Evolutionary conservation across 2,888 invertebrate species (phyloP).

Genomic region (Apodemia mormo): DNA sequence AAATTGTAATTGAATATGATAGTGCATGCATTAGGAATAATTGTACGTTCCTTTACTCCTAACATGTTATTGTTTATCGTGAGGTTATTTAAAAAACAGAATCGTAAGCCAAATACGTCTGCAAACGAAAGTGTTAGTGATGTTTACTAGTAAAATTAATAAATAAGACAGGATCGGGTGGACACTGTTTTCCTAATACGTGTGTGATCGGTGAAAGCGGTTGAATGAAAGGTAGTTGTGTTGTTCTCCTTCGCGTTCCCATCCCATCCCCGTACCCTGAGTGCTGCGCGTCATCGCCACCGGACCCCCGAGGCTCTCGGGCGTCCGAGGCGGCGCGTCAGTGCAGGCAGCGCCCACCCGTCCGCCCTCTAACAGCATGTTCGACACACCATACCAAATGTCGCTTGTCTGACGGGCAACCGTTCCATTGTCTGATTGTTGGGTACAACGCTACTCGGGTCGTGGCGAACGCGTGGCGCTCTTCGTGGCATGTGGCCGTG

Average conservation of each 20-base stretch:
- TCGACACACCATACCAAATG: slow-evolving; percentile 79
- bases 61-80: slow-evolving; percentile 63
- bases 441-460: slow-evolving; percentile 83
- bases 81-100: slow-evolving; percentile 55
- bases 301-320: slow-evolving; percentile 44
- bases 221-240: slow-evolving; percentile 46
- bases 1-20: slow-evolving; percentile 47
- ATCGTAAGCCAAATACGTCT: slow-evolving; percentile 49
- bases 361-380: slow-evolving; percentile 80
- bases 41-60: slow-evolving; percentile 59
- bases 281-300: slow-evolving; percentile 42
- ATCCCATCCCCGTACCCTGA: slow-evolving; percentile 44
- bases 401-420: slow-evolving; percentile 83
- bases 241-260: slow-evolving; percentile 45
- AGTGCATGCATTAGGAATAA: slow-evolving; percentile 65
- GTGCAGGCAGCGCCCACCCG: slow-evolving; percentile 62
- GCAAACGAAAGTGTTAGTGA: slow-evolving; percentile 52
- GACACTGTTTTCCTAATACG: slow-evolving; percentile 61
- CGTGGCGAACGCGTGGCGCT: slow-evolving; percentile 80
- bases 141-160: slow-evolving; percentile 22
- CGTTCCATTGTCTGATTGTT: slow-evolving; percentile 83
- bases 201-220: slow-evolving; percentile 45
- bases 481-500: slow-evolving; percentile 63
- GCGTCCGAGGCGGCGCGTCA: slow-evolving; percentile 49
- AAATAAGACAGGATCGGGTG: slow-evolving; percentile 62